These are phyloP conservation scores for Clivina fossor DNA, from an alignment of 2,888 invertebrate genomes.

Conservation along the genomic window DNA sequence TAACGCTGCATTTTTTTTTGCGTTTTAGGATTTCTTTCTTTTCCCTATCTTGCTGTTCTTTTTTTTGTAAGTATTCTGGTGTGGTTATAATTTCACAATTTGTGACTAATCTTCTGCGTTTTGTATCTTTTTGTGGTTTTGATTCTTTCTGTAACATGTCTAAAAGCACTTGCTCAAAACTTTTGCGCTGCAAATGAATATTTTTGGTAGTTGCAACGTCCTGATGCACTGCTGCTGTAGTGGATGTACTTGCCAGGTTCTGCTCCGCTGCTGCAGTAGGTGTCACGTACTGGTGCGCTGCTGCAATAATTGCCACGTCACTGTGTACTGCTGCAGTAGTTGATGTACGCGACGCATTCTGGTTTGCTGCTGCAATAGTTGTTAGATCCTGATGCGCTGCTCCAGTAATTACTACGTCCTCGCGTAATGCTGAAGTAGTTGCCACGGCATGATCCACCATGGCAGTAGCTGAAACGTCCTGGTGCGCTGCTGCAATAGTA, in stretches of 20 bases:
- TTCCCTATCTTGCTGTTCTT: slow-evolving; percentile 13
- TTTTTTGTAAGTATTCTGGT: slow-evolving; percentile 17
- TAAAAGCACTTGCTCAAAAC: slow-evolving; percentile 21
- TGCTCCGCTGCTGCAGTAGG: slow-evolving; percentile 21
- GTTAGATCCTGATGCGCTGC: slow-evolving; percentile 1
- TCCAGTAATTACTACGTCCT: too few relatives aligned
- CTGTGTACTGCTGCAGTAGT: too few relatives aligned
- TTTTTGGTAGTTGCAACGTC: slow-evolving; percentile 15
- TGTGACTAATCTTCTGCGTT: slow-evolving; percentile 18
- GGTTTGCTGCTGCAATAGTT: not conserved
- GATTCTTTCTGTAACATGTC: slow-evolving; percentile 16
- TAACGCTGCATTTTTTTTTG: slow-evolving; percentile 1
- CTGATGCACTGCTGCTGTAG: slow-evolving; percentile 16
- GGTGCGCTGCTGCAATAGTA: not conserved
- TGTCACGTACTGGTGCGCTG: too few relatives aligned
- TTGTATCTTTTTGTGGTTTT: slow-evolving; percentile 14
- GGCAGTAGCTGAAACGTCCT: too few relatives aligned
- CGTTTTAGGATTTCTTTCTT: slow-evolving; percentile 11
- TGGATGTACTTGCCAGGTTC: slow-evolving; percentile 7
- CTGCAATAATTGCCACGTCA: too few relatives aligned
- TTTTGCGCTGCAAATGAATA: slow-evolving; percentile 16
- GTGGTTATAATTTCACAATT: slow-evolving; percentile 25
- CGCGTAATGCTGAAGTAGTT: too few relatives aligned
- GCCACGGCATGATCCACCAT: too few relatives aligned
- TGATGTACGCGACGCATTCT: too few relatives aligned